Conservation (phyloP, 1,140 invertebrate genomes). For the Cydia fagiglandana region DNA sequence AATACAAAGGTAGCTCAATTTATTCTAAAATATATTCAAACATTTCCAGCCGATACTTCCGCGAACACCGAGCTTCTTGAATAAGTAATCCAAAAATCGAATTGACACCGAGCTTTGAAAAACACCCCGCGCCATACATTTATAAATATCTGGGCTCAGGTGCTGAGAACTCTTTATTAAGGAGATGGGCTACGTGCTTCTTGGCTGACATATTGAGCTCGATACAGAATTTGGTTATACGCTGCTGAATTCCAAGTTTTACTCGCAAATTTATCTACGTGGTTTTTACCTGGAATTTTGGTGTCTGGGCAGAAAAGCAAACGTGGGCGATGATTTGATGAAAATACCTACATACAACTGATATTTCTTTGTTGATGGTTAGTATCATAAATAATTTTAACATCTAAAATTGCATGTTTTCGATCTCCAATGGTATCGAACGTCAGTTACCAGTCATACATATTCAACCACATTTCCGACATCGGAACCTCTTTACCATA, state of each 20-base stretch:
- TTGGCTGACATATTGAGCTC: background rate
- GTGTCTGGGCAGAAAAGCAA: background rate
- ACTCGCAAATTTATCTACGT: background rate
- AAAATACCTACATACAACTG: background rate
- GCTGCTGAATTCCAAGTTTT: background rate
- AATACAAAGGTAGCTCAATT: background rate
- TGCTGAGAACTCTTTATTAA: constrained; percentile 23
- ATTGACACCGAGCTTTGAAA: constrained; percentile 26
- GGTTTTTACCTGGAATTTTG: background rate
- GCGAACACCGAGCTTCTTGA: constrained; percentile 16
- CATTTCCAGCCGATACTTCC: background rate
- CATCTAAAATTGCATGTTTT: background rate
- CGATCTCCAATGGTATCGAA: background rate
- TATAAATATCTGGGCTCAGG: constrained; percentile 29
- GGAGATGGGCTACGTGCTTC: constrained; percentile 16
- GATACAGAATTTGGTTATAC: constrained; percentile 4
- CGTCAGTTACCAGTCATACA: background rate
- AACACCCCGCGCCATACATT: constrained; percentile 21
- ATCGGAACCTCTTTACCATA: background rate
- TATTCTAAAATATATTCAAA: constrained; percentile 18
- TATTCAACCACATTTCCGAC: background rate
- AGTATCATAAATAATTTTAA: background rate
- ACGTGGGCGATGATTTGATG: background rate
- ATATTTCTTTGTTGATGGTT: background rate
- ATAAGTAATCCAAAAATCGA: constrained; percentile 28